These are phyloP conservation scores for Porites lobata DNA, from an alignment of 92 coral and sea anemone genomes.

Conservation along the genomic window DNA sequence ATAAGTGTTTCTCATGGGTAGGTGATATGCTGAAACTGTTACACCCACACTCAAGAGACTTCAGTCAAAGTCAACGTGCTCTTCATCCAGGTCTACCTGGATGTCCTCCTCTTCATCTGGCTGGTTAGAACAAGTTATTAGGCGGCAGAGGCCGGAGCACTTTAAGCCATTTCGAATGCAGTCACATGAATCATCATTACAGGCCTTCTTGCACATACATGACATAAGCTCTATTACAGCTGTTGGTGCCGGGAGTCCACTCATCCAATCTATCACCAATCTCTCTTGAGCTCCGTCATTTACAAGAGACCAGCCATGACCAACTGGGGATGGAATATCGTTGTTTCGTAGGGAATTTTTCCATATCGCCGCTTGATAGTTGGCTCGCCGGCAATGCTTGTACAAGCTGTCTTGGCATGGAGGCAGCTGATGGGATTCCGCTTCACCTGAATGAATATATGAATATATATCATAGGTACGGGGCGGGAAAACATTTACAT, in stretches of 20 bases:
- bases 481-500: no score
- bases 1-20: slow-evolving; percentile 5
- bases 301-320: slow-evolving; percentile 36
- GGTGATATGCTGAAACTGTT: slow-evolving; percentile 14
- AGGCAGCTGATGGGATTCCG: no score
- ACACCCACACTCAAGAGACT: background rate
- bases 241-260: slow-evolving; percentile 54
- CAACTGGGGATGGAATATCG: slow-evolving; percentile 45
- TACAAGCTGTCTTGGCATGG: slow-evolving; percentile 16
- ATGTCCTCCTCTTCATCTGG: slow-evolving; percentile 42
- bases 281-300: slow-evolving; percentile 30
- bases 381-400: slow-evolving; percentile 24
- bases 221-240: slow-evolving; percentile 58
- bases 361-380: slow-evolving; percentile 40
- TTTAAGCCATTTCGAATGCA: slow-evolving; percentile 38
- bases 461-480: background rate
- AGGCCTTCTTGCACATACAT: slow-evolving; percentile 58
- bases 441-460: no score
- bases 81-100: slow-evolving; percentile 54
- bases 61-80: slow-evolving; percentile 47
- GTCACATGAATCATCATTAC: slow-evolving; percentile 42
- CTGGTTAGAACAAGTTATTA: slow-evolving; percentile 19
- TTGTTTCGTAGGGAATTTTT: slow-evolving; percentile 24
- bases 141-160: slow-evolving; percentile 46
- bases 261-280: slow-evolving; percentile 61